Evolutionary conservation across 2,888 invertebrate species (phyloP), one percentile per base, ranked within the genome.

Genomic region (Carabus problematicus): DNA sequence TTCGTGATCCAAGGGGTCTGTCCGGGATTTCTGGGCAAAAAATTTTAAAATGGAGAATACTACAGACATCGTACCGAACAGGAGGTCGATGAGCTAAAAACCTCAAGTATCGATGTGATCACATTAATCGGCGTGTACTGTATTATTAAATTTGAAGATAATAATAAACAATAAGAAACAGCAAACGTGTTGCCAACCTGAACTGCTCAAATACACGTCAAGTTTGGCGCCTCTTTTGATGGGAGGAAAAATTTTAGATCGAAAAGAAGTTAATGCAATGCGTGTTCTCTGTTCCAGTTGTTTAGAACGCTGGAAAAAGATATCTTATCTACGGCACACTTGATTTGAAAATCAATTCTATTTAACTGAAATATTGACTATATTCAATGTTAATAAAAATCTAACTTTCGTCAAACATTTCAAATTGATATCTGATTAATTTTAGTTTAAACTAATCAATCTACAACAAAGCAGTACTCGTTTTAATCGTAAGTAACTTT

Each of bases 191-290:
- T 61, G 67, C 89, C 87, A 87, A 93, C 93, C 93, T 93, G 93
- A 92, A 83, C 91, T 91, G 84, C 91, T 92, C 83, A 92, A 88
- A 85, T 93, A 93, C 80, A 92, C 90, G 85, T 93, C 93, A 83
- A 90, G 88, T 82, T 88, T 87, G 84, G 90, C 90, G 82, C 92
- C 93, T 82, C 93, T 86, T 85, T 91, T 91, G 82, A 93, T 87
- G 75, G 92, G 88, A 79, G 93, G 93, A 80, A 93, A 89, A 82
- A 89, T 85, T 86, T 93, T 93, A 81, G 91, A 88, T 82, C 91
- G 88, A 81, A 86, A 85, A 81, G 90, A 89, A 82, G 88, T 88
- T 85, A 92, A 85, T 81, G 87, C 87, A 80, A 87, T 85, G 81
- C 86, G 86, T 83, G 92, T 84, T 80, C 88, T 89, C 81, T 86